These are phyloP conservation scores for Nannoperca obscura DNA, from an alignment of 2,797 vertebrate genomes.

Conservation along the genomic window DNA sequence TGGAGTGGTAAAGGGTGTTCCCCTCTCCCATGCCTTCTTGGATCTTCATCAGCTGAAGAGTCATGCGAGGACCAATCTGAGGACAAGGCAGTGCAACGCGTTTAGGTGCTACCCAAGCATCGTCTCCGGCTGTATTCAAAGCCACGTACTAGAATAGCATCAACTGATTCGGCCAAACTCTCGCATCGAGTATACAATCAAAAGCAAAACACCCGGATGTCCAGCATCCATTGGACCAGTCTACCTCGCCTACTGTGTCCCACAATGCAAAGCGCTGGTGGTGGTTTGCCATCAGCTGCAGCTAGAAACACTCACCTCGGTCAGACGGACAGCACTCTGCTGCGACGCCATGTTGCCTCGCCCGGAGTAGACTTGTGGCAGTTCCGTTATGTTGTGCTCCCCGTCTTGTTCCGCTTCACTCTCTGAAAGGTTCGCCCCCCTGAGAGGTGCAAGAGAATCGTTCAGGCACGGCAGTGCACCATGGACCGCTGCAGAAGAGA, in stretches of 20 bases:
- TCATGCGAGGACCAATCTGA: slow-evolving; percentile 94
- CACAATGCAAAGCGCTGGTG: too few relatives aligned
- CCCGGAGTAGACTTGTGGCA: slow-evolving; percentile 91
- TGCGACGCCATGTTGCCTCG: slow-evolving; percentile 92
- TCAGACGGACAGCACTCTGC: slow-evolving; percentile 93
- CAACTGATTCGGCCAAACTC: too few relatives aligned
- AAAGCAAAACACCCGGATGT: too few relatives aligned
- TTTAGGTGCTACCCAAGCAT: neutral
- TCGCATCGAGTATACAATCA: too few relatives aligned
- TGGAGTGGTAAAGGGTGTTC: slow-evolving; percentile 89
- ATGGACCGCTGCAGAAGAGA: neutral
- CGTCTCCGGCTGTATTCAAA: neutral
- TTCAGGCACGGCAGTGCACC: neutral
- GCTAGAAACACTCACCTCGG: slow-evolving; percentile 84
- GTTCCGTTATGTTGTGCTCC: slow-evolving; percentile 92
- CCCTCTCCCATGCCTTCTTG: slow-evolving; percentile 92
- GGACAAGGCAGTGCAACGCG: neutral
- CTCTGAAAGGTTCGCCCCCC: slow-evolving; percentile 92
- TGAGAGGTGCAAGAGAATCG: slow-evolving; percentile 51
- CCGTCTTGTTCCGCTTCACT: slow-evolving; percentile 95
- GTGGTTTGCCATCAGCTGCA: too few relatives aligned
- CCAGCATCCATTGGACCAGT: too few relatives aligned
- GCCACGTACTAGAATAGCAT: too few relatives aligned
- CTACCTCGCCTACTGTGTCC: too few relatives aligned
- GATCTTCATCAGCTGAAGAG: slow-evolving; percentile 91